Conservation (phyloP, 2,113 vertebrate genomes). For the Syngnathoides biaculeatus region DNA sequence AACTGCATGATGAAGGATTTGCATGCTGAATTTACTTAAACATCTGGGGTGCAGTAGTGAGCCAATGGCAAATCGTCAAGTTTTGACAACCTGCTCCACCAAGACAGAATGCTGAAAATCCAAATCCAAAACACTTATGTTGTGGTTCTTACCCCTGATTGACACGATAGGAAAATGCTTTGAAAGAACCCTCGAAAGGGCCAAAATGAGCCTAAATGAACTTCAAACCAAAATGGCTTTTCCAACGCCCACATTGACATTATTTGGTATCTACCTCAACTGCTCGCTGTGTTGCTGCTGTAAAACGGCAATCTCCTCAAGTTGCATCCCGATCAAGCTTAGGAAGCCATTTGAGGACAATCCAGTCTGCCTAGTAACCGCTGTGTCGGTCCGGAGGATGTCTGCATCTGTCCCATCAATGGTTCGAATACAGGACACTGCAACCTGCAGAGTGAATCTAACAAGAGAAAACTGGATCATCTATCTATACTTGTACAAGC, state of each 20-base stretch:
- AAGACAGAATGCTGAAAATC: too few relatives aligned
- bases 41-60: too few relatives aligned
- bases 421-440: conserved; percentile 71
- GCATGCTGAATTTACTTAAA: too few relatives aligned
- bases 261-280: conserved; percentile 64
- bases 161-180: too few relatives aligned
- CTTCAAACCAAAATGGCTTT: background rate
- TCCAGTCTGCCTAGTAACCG: conserved; percentile 36
- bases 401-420: conserved; percentile 71
- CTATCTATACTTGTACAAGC: background rate
- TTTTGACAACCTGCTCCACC: too few relatives aligned
- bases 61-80: too few relatives aligned
- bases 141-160: too few relatives aligned
- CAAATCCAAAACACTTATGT: too few relatives aligned
- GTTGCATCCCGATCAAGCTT: conserved; percentile 79
- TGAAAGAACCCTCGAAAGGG: too few relatives aligned
- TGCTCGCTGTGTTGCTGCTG: conserved; percentile 57
- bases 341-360: conserved; percentile 67
- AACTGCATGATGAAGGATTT: too few relatives aligned
- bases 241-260: background rate
- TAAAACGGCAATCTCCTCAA: conserved; percentile 70
- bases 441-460: conserved; percentile 73
- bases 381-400: conserved; percentile 21
- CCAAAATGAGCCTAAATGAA: too few relatives aligned
- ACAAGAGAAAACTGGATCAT: conserved; percentile 9